Evolutionary conservation across 2,888 invertebrate genomes (phyloP), one percentile per base, ranked within the genome.

Genomic region (Macaria liturata): DNA sequence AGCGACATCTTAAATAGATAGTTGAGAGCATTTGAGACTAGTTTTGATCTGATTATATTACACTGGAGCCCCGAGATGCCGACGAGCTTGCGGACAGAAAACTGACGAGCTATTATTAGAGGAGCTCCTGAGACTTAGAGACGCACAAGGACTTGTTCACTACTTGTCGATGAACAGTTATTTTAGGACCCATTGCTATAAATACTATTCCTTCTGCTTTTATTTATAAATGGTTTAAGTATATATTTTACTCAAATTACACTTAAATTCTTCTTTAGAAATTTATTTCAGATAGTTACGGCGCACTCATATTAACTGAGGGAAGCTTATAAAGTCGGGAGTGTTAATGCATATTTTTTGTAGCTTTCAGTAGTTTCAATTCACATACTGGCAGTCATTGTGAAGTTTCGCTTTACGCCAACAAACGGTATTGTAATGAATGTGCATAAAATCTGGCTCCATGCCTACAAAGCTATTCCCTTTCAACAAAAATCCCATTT

Each of bases 401-500:
- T 30, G 6, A 30, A 31, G 31, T 45, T 20, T 32, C 9, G 4
- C 37, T 9, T 30, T 30, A 4, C 20, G 20, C 20, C n/a, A 39
- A 4, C 37, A 39, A 20, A 37, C 20, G 8, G 20, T 43, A 44
- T 9, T 44, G 50, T 50, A 50, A 50, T 50, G 50, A 46, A 51
- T 45, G 57, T 9, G 37, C 47, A 46, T 40, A 43, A 51, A 50
- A 51, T 51, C 44, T 37, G 56, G 30, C 46, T 30, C 9, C 43
- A 32, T 30, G 45, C 40, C 44, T 5, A 49, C 49, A 52, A 52
- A 39, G 47, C 30, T 51, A 55, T 56, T 60, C 52, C 31, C 9
- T 56, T 60, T 32, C 45, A 56, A 49, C 51, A 20, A 49, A 52
- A 60, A 55, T 49, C 31, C 55, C 59, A 60, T 60, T 60, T 53